Percentiles rank a stretch among this genome's conserved stretches.
phyloP scores from a whole-genome alignment of 1,140 invertebrate species.

The Mylabris phalerata region DNA sequence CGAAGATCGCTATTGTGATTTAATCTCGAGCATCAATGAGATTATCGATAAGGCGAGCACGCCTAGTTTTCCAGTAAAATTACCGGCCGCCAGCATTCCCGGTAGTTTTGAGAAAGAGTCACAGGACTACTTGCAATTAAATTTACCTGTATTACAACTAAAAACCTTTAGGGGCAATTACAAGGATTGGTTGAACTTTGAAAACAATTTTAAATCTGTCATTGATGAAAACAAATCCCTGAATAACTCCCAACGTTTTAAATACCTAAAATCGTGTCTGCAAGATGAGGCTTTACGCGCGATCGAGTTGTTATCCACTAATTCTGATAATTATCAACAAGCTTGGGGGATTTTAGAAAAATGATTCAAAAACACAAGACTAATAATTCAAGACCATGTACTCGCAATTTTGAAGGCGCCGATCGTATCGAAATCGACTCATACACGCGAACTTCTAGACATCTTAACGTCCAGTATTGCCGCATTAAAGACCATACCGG shows the following conservation, averaged over 20 bases:
- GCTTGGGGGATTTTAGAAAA: conserved; percentile 17
- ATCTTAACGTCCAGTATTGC: not conserved
- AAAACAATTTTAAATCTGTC: too few species aligned
- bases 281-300: conserved; percentile 10
- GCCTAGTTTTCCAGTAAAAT: too few species aligned
- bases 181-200: too few species aligned
- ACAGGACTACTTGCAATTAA: too few species aligned
- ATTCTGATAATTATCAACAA: conserved; percentile 12
- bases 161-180: too few species aligned
- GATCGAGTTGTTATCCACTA: conserved; percentile 11
- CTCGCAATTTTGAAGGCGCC: conserved; percentile 6
- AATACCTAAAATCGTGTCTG: conserved; percentile 21
- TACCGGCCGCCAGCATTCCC: too few species aligned
- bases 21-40: too few species aligned
- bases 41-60: too few species aligned
- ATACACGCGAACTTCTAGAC: not conserved
- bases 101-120: too few species aligned
- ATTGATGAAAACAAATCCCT: too few species aligned
- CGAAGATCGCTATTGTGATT: too few species aligned
- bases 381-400: conserved; percentile 18
- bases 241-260: conserved; percentile 18
- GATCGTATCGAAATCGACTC: conserved; percentile 6
- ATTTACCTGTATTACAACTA: too few species aligned
- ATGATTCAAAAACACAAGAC: conserved; percentile 18
- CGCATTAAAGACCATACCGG: conserved; percentile 1